Base-by-base conservation (phyloP, 2,797 vertebrate genomes). In the Pitangus sulphuratus region DNA sequence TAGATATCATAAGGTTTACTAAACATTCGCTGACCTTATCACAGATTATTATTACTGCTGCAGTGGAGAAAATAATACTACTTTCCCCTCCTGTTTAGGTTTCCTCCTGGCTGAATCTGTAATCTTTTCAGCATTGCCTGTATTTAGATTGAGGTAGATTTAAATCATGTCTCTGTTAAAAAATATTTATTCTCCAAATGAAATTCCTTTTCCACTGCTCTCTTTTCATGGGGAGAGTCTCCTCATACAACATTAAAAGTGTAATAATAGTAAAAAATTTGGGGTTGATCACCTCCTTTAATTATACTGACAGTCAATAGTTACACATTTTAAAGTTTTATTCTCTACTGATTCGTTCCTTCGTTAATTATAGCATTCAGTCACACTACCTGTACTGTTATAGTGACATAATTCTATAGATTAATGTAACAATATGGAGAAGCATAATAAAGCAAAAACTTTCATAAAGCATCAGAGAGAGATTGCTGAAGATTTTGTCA, bases 11-110 rank as follows among this genome's bases (percentile, higher is more conserved):
- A 60, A 71, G 17, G 3, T n/a, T 19, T 47, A 31, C 8, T 65
- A 74, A 76, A 4, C 8, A 65, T 77, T 66, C 39, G 17, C 15
- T 28, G 35, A 50, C 4, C 5, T 62, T 71, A 58, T 68, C 31
- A 65, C 17, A 69, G 39, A 57, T 19, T 8, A 39, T 33, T 77
- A 79, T 83, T 57, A 45, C 21, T 74, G n/a, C 13, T 80, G 19
- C 47, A 47, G 15, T 47, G 12, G 31, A 69, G 75, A 47, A 51
- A 82, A 39, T 1, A 8, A 0, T 8, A n/a, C 0, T 0, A 33
- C 1, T 77, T 66, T 54, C 13, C 3, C 19, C 15, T 61, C 25
- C 9, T 35, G 1, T 50, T 92, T 86, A 66, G 31, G 31, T 3
- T 68, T 64, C 4, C 15, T 72, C 64, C 28, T 74, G 3, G 0